Evolutionary conservation across 2,113 vertebrate genomes (phyloP).

Genomic region (Nyctereutes procyonoides): DNA sequence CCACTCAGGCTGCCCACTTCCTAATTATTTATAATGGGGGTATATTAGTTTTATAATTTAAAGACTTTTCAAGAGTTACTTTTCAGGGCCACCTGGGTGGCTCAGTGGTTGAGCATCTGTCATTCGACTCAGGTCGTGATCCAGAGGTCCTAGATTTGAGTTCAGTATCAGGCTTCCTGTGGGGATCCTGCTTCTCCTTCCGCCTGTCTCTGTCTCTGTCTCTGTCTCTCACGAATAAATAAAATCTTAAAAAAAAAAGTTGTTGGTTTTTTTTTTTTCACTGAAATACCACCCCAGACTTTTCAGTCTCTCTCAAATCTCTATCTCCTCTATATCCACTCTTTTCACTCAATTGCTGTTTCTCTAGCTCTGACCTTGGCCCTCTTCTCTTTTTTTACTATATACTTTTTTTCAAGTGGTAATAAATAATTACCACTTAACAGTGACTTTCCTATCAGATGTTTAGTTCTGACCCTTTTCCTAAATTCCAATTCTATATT

Average conservation of each 20-base stretch:
- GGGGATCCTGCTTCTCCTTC: too few relatives aligned
- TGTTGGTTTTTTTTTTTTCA: neutral
- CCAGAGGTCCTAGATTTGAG: too few relatives aligned
- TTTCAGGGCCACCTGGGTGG: too few relatives aligned
- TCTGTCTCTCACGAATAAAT: too few relatives aligned
- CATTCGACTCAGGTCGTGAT: too few relatives aligned
- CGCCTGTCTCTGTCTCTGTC: too few relatives aligned
- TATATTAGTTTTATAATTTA: neutral
- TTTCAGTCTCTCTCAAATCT: neutral
- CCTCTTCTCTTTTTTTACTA: neutral
- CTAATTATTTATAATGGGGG: neutral
- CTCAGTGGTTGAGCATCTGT: too few relatives aligned
- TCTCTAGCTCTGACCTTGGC: neutral
- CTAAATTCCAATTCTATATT: neutral
- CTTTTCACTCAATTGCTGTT: neutral
- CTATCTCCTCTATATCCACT: neutral
- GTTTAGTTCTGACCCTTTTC: neutral
- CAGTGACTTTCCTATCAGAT: neutral
- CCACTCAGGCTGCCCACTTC: neutral
- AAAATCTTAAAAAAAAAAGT: too few relatives aligned
- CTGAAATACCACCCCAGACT: neutral
- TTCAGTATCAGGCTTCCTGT: too few relatives aligned
- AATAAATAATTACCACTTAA: constrained; percentile 28
- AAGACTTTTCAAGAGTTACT: neutral
- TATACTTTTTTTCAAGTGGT: neutral